A percentile compares a stretch with the other conserved stretches of the same genome.
Evolutionary conservation across 2,888 invertebrate species (phyloP).

Genomic region (Andrena trimmerana): DNA sequence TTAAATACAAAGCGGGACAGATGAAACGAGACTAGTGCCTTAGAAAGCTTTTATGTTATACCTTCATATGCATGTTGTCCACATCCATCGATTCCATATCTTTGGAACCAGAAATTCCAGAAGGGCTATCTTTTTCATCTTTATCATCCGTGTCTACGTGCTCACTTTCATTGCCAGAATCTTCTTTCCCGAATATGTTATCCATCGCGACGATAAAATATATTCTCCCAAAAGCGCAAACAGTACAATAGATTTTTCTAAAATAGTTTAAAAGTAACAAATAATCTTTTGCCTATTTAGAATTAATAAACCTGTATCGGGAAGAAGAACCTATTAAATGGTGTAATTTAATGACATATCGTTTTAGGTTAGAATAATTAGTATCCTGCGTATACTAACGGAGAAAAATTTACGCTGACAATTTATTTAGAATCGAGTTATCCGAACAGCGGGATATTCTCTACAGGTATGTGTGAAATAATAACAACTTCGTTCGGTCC

Average conservation of each 20-base stretch:
- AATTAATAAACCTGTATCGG: neutral
- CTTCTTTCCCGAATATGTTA: conserved; percentile 80
- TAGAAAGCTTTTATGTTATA: conserved; percentile 26
- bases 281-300: neutral
- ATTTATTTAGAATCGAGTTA: neutral
- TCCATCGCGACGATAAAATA: conserved; percentile 72
- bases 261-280: no score
- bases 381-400: neutral
- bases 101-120: conserved; percentile 54
- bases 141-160: conserved; percentile 70
- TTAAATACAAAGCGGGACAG: neutral
- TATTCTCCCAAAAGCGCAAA: neutral
- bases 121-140: conserved; percentile 58
- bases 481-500: no score
- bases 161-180: conserved; percentile 79
- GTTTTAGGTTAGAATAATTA: conserved; percentile 28
- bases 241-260: neutral
- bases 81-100: conserved; percentile 69
- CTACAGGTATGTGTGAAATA: neutral
- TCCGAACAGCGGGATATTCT: neutral
- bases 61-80: conserved; percentile 70
- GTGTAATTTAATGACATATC: neutral
- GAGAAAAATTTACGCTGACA: neutral
- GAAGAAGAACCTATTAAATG: neutral
- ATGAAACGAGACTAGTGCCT: neutral